Conservation (phyloP, 37 sponge, comb jelly and placozoan genomes). For the Axinella damicornis region DNA sequence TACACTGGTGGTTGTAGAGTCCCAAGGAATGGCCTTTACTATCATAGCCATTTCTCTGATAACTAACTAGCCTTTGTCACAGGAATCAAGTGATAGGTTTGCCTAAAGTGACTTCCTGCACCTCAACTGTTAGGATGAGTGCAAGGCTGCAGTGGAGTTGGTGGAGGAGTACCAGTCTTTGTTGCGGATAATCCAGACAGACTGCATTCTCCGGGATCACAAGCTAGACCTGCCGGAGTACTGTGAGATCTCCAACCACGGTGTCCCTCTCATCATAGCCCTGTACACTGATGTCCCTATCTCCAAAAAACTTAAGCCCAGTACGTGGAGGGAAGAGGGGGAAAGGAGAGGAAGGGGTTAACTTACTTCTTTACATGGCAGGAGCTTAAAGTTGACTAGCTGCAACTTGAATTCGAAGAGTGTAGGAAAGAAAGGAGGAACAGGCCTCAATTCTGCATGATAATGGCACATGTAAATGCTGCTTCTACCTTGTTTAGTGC, state of each 20-base stretch:
- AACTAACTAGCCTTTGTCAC: no score
- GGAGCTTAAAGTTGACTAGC: not conserved
- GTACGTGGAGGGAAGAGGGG: not conserved
- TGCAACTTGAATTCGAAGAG: no score
- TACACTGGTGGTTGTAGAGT: no score
- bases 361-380: not conserved
- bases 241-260: not conserved
- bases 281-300: constrained; percentile 40
- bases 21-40: no score
- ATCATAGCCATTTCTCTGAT: no score
- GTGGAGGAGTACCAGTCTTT: not conserved
- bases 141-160: constrained; percentile 5
- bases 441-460: no score
- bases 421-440: no score
- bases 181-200: constrained; percentile 31
- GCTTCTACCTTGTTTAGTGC: no score
- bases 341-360: no score
- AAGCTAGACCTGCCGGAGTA: constrained; percentile 15
- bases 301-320: not conserved
- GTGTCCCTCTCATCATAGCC: not conserved
- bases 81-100: no score
- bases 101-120: no score
- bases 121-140: not conserved
- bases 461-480: no score
- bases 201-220: constrained; percentile 13